These are phyloP conservation scores for Pipa parva DNA, from an alignment of 2,113 vertebrate species.

Conservation along the genomic window DNA sequence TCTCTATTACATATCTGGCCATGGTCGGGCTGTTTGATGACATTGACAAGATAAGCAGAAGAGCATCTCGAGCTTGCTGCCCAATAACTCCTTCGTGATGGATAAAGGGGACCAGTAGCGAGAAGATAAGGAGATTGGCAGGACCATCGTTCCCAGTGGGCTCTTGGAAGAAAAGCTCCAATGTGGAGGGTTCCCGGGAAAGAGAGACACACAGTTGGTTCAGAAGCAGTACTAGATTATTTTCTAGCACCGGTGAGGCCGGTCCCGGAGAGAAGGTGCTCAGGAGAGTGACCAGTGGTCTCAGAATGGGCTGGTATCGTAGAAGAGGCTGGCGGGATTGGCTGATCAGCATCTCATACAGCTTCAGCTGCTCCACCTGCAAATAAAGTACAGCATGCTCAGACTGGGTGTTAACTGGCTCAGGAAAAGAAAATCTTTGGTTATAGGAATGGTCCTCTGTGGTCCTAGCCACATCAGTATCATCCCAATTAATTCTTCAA, in stretches of 20 bases:
- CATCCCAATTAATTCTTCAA: no score
- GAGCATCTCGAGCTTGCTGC: slow-evolving; percentile 87
- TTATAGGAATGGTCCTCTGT: no score
- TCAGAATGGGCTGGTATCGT: slow-evolving; percentile 75
- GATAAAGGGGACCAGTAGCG: slow-evolving; percentile 90
- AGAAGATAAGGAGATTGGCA: slow-evolving; percentile 86
- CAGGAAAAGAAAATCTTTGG: no score
- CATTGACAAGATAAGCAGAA: slow-evolving; percentile 92
- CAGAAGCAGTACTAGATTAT: slow-evolving; percentile 87
- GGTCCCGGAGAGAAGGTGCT: slow-evolving; percentile 72
- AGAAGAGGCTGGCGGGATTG: slow-evolving; percentile 87
- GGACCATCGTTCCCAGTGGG: slow-evolving; percentile 70
- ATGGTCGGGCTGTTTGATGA: slow-evolving; percentile 78
- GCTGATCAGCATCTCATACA: slow-evolving; percentile 90
- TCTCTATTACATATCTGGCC: slow-evolving; percentile 83
- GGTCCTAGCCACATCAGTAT: no score
- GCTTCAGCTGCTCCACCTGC: slow-evolving; percentile 84
- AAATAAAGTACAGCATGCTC: no score
- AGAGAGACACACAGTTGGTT: slow-evolving; percentile 88
- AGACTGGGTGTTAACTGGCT: no score
- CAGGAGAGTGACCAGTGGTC: slow-evolving; percentile 80
- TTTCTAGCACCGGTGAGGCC: slow-evolving; percentile 67
- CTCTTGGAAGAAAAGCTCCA: slow-evolving; percentile 85
- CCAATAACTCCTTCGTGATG: slow-evolving; percentile 88
- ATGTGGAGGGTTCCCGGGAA: slow-evolving; percentile 78